Base-by-base conservation (phyloP, 2,797 vertebrate species). In the Antennarius maculatus region DNA sequence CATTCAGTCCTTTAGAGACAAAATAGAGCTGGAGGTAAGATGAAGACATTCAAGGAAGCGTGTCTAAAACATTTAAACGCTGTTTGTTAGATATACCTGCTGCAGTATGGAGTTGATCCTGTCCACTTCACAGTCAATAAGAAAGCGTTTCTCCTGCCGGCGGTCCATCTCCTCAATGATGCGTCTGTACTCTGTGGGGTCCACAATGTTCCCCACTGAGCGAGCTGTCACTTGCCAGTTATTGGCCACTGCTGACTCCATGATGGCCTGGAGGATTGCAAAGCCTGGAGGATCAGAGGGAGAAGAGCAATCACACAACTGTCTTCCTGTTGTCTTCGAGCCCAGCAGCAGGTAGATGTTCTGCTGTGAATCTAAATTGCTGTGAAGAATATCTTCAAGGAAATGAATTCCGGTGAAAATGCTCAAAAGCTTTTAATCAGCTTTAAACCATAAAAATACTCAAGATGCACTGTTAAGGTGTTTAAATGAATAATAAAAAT, bases 91-190 rank as follows among this genome's bases (percentile, higher is more conserved):
- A 43, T 60, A 18, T 96, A 98, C 97, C 97, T 99, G 97, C 86
- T 98, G 96, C 89, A 98, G 92, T 85, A 99, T 96, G 51, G 94
- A 92, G 88, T 96, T 98, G 90, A 98, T 98, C 79, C 96, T 92
- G 76, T 95, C 94, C 31, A 98, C 96, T 89, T 98, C 97, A 10
- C 97, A 99, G 93, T 99, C 97, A 49, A 99, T 96, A 83, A 99
- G 93, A 76, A 97, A 99, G 80, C 96, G 94, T 67, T 98, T 99
- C 88, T 99, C 97, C 87, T 99, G 96, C 48, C 97, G 92, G 51
- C 97, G 96, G 91, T 98, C 97, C 97, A 98, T 98, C 91, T 98
- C 97, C 87, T 98, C 96, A 48, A 99, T 96, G 91, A 99, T 98
- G 80, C 96, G 95, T 76, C 95, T 93, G 88, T 96, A 98, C 91